Evolutionary conservation across 2,113 vertebrate species (phyloP), one percentile per base, ranked within the genome.

Genomic region (Tinamus guttatus): DNA sequence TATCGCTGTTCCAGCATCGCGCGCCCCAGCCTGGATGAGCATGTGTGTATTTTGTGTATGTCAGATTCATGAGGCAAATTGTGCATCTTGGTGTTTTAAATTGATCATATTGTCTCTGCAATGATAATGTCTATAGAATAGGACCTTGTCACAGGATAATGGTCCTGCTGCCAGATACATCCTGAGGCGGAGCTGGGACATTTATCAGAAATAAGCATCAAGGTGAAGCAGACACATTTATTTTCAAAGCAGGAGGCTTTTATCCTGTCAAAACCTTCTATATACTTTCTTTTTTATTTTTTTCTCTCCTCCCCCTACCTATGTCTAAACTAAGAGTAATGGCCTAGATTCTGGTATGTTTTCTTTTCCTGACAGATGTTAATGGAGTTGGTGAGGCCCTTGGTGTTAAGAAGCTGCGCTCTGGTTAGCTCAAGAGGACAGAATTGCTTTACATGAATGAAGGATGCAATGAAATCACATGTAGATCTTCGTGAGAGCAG

Each of bases 151-250:
- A 89, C 3, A 27, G 70, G 81, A 34, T 74, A 95, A 90, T 77
- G 74, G 67, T 74, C 30, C 40, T 78, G 95, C 75, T 94, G 85
- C 40, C 20, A 62, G 85, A 36, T 62, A 91, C 38, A 24, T 47
- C 45, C 1, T 24, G 62, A 75, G 60, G 34, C 9, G 83, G 75
- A 95, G 17, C 52, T 43, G 74, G 76, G 59, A 38, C 36, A 75
- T 84, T 93, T 83, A 65, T 96, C 89, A 92, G 86, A 87, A 96
- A 94, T 47, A 54, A 92, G 17, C 80, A 81, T 38, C 69, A 43
- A 86, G 87, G 89, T 91, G 87, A 95, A 91, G 67, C 25, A 80
- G 43, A 83, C 15, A 17, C 38, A n/a, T 89, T 94, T 54, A 78
- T 87, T 89, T 85, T 87, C 36, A 70, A 89, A 94, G 62, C 20